A percentile compares a stretch with the other conserved stretches of the same genome.
Conservation (phyloP, 2,113 vertebrate species). For the Montifringilla adamsi region DNA sequence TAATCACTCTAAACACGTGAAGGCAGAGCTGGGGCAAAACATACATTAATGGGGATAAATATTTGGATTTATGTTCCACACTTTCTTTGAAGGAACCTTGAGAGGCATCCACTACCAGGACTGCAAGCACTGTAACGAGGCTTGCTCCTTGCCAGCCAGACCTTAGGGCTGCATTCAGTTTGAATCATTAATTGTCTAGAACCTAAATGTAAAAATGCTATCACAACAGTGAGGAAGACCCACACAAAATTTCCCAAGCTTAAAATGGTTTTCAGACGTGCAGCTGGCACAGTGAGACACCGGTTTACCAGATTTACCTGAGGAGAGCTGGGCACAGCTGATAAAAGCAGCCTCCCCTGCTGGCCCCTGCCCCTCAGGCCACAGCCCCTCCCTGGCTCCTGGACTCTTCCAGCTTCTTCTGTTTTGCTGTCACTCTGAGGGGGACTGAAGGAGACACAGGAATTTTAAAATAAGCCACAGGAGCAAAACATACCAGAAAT, state of each 20-base stretch:
- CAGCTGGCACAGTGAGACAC: not conserved
- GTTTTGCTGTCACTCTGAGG: not conserved
- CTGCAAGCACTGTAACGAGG: rapidly evolving
- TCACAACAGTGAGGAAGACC: not conserved
- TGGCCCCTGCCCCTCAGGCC: not conserved
- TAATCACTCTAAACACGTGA: not conserved
- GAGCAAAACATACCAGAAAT: not conserved
- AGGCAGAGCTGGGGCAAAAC: not conserved
- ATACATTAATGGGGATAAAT: not conserved
- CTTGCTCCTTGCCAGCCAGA: not conserved
- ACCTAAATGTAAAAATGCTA: not conserved
- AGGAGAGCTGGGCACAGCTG: not conserved
- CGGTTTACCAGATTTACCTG: not conserved
- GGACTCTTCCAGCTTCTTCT: not conserved
- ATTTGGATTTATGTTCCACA: not conserved
- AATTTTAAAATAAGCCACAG: not conserved
- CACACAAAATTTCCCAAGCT: not conserved
- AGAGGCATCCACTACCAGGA: not conserved
- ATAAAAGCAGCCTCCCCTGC: not conserved
- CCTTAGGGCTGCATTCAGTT: not conserved
- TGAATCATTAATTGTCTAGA: not conserved
- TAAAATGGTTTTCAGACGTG: not conserved
- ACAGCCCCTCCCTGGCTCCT: not conserved
- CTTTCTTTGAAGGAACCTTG: not conserved
- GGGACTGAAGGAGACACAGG: not conserved